phyloP scores from a whole-genome alignment of 2,888 invertebrate species.

The Sesia apiformis region DNA sequence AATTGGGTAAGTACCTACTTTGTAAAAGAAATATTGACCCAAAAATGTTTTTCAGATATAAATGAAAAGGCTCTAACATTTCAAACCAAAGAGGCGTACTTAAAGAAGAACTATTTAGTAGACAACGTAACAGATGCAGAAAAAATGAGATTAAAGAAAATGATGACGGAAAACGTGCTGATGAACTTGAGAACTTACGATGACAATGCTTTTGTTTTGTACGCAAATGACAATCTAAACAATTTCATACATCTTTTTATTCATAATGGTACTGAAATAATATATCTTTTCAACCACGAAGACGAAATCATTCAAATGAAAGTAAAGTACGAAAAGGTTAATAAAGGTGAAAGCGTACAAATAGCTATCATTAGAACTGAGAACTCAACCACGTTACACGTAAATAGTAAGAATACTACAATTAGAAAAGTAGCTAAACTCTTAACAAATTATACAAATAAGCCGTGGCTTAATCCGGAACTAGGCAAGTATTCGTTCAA shows the following conservation, averaged over 20 bases:
- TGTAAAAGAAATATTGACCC: too few species aligned
- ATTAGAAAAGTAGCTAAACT: slow-evolving; percentile 80
- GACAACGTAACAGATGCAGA: slow-evolving; percentile 77
- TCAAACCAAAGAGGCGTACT: slow-evolving; percentile 84
- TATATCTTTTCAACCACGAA: slow-evolving; percentile 88
- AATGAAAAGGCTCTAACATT: slow-evolving; percentile 93
- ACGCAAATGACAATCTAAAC: slow-evolving; percentile 93
- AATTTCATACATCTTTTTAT: slow-evolving; percentile 94
- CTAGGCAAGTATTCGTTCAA: slow-evolving; percentile 67
- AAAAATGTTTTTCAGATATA: slow-evolving; percentile 78
- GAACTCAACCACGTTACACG: slow-evolving; percentile 84
- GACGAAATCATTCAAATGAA: slow-evolving; percentile 87
- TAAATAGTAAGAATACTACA: slow-evolving; percentile 84
- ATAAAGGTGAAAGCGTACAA: slow-evolving; percentile 89
- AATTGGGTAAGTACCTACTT: too few species aligned
- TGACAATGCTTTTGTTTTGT: slow-evolving; percentile 85
- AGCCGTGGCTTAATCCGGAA: slow-evolving; percentile 90
- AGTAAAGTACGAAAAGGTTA: slow-evolving; percentile 82
- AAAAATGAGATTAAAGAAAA: slow-evolving; percentile 78
- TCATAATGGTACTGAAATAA: slow-evolving; percentile 84
- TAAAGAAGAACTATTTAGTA: slow-evolving; percentile 87
- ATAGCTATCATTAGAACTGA: slow-evolving; percentile 86
- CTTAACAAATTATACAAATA: slow-evolving; percentile 85
- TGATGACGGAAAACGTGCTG: slow-evolving; percentile 87
- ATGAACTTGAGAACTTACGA: slow-evolving; percentile 93